These are phyloP conservation scores for Mythimna vitellina DNA, from an alignment of 2,888 invertebrate genomes.

Conservation along the genomic window DNA sequence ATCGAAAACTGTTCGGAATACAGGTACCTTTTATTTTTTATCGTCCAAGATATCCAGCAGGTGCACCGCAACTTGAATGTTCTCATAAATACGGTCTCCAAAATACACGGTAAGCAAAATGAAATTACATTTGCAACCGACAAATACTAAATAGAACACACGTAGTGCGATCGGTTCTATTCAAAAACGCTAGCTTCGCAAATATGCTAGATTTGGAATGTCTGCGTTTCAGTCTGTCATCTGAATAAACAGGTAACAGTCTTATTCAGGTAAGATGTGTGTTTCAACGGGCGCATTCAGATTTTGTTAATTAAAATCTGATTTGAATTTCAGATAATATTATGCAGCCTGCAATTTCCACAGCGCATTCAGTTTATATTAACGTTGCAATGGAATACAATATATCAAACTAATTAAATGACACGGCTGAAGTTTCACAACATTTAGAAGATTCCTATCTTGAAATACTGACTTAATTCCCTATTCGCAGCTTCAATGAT, in stretches of 20 bases:
- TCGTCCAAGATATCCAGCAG: constrained; percentile 35
- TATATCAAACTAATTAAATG: constrained; percentile 58
- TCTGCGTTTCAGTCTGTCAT: constrained; percentile 65
- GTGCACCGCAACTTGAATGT: constrained; percentile 24
- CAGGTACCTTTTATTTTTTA: constrained; percentile 44
- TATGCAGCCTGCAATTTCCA: constrained; percentile 48
- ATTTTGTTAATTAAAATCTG: constrained; percentile 62
- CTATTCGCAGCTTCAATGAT: constrained; percentile 49
- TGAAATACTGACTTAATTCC: constrained; percentile 55
- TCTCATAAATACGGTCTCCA: constrained; percentile 39
- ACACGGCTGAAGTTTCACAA: constrained; percentile 53
- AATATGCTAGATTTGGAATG: constrained; percentile 62
- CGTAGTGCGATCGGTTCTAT: constrained; percentile 53
- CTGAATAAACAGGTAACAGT: constrained; percentile 63
- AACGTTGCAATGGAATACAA: constrained; percentile 41
- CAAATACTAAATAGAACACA: constrained; percentile 64
- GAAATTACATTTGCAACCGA: constrained; percentile 61
- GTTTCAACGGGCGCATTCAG: constrained; percentile 53
- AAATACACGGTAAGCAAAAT: constrained; percentile 48
- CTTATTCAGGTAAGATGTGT: constrained; percentile 58
- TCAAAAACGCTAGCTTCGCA: constrained; percentile 64
- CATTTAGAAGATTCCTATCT: constrained; percentile 55
- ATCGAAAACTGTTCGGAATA: constrained; percentile 35
- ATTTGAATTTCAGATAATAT: constrained; percentile 57
- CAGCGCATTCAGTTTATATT: constrained; percentile 37